Base-by-base conservation (phyloP, 2,888 invertebrate species). In the Mythimna loreyi region DNA sequence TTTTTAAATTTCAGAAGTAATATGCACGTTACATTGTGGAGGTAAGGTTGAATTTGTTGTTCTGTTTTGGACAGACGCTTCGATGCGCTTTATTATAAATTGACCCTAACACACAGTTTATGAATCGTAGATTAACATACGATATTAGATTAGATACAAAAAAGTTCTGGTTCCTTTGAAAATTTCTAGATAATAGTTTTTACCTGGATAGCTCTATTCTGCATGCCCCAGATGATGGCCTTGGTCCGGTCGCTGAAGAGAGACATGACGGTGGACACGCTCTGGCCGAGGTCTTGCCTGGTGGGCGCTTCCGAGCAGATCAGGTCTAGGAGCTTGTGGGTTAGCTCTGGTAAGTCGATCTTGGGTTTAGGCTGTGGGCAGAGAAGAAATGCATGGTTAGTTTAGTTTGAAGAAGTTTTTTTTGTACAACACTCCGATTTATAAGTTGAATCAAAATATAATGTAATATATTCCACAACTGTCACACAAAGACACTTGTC, bases 161-260 rank as follows among this genome's bases (percentile, higher is more conserved):
- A 36, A 36, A 36, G 19, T 43, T 19, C 16, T 1, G 43, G 43
- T 43, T 43, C 19, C 43, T 43, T 40, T 40, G 40, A 19, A 19
- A 36, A 13, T 13, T 11, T 36, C 3, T 43, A 11, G 16, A 13
- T 40, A 13, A 36, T 13, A 36, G 11, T 36, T 19, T n/a, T 21
- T 74, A 95, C 96, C 95, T 98, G 99, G 11, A 99, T 99, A 28
- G 99, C 99, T 72, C 99, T 96, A 56, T 98, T 98, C 96, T 99
- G 99, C 99, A 99, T 99, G 75, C 99, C 99, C 99, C 99, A 99
- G 25, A 99, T 98, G 87, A 99, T 99, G 13, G 99, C 97, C 91
- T 98, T 98, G 16, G 99, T 99, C 72, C 97, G 96, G 80, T 97
- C 97, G n/a, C 96, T 97, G 95, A 99, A 99, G 75, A 99, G 96